Percentiles rank a stretch among this genome's conserved stretches.
Conservation (phyloP, 2,113 vertebrate genomes). For the Camelus dromedarius region DNA sequence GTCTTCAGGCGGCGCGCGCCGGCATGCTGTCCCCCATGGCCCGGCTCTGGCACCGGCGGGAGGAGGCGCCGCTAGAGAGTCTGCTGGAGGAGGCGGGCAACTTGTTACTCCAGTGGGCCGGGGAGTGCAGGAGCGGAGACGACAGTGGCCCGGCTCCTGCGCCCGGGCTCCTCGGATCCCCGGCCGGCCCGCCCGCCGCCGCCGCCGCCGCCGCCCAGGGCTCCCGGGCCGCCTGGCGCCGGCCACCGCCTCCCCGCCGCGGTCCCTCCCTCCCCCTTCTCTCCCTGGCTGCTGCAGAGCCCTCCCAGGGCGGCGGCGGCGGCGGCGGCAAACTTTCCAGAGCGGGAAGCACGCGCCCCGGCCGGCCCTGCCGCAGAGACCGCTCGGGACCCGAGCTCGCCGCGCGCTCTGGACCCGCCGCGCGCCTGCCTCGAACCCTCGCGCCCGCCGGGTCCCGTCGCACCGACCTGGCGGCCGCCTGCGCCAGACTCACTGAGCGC, state of each 20-base stretch:
- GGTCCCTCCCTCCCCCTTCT: conserved; percentile 53
- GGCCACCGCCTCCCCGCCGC: conserved; percentile 69
- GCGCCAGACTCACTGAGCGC: neutral
- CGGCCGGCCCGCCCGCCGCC: conserved; percentile 55
- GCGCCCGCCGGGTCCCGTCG: neutral
- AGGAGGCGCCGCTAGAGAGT: conserved; percentile 7
- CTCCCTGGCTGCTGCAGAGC: conserved; percentile 54
- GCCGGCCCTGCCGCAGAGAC: neutral
- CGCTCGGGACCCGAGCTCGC: neutral
- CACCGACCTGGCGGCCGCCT: conserved; percentile 59
- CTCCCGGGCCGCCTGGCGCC: conserved; percentile 77
- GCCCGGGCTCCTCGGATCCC: neutral
- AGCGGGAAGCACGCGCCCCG: conserved; percentile 59
- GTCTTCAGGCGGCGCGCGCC: conserved; percentile 66
- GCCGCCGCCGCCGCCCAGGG: conserved; percentile 59
- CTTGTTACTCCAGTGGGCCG: neutral
- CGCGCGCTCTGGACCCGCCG: neutral
- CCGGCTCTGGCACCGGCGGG: conserved; percentile 51
- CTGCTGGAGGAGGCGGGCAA: conserved; percentile 33
- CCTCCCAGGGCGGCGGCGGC: conserved; percentile 77
- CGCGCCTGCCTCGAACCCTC: neutral
- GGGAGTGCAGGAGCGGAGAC: neutral
- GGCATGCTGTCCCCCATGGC: conserved; percentile 63
- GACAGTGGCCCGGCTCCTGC: neutral
- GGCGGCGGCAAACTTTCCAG: conserved; percentile 73